These are phyloP conservation scores for Meliscaeva auricollis DNA, from an alignment of 2,888 invertebrate species.

Conservation along the genomic window DNA sequence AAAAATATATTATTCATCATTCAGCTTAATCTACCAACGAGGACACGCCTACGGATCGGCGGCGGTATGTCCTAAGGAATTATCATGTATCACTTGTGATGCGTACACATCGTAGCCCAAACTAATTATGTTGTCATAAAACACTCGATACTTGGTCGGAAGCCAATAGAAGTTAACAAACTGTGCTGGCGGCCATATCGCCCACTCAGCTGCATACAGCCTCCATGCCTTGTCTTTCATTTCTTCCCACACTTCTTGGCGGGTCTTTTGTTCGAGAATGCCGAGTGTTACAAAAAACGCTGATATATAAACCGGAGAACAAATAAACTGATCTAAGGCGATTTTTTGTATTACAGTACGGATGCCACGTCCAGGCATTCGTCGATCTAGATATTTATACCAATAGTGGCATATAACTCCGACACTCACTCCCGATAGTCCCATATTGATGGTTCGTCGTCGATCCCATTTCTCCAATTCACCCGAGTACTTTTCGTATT, in stretches of 20 bases:
- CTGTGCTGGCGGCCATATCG: conserved; percentile 97
- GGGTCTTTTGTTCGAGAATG: conserved; percentile 88
- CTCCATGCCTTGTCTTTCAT: conserved; percentile 90
- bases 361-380: conserved; percentile 89
- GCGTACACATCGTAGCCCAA: conserved; percentile 94
- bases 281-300: conserved; percentile 92
- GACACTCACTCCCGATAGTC: conserved; percentile 90
- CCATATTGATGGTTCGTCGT: conserved; percentile 90
- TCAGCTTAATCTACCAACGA: neutral
- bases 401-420: conserved; percentile 94
- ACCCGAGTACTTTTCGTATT: conserved; percentile 88
- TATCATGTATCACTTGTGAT: conserved; percentile 90
- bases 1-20: conserved; percentile 33
- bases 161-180: conserved; percentile 95
- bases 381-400: conserved; percentile 91
- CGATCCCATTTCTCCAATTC: conserved; percentile 86
- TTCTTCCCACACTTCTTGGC: conserved; percentile 88
- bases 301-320: conserved; percentile 91
- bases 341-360: conserved; percentile 90
- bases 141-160: conserved; percentile 91
- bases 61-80: conserved; percentile 26
- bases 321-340: conserved; percentile 91
- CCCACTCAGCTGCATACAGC: conserved; percentile 94
- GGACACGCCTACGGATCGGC: neutral
- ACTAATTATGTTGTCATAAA: conserved; percentile 94